phyloP scores from a whole-genome alignment of 30 jellyfish, hydroid and myxozoan genomes.

The Aurelia coerulea region DNA sequence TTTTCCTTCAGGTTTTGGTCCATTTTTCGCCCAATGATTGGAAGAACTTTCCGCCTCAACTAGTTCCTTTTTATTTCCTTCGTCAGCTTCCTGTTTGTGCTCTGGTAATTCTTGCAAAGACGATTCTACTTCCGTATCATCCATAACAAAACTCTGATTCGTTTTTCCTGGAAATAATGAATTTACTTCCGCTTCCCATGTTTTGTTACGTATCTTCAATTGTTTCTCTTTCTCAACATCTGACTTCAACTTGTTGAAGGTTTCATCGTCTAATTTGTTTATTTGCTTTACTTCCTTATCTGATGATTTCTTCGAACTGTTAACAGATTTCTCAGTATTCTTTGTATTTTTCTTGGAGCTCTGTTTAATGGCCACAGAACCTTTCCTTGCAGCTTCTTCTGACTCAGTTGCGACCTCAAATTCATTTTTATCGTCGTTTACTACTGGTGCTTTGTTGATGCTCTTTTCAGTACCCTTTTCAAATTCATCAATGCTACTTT shows the following conservation, averaged over 20 bases:
- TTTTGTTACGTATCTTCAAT: conserved; percentile 35
- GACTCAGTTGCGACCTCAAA: background rate
- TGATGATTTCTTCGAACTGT: background rate
- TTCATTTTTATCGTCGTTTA: background rate
- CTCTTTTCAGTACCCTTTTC: background rate
- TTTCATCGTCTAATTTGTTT: conserved; percentile 9
- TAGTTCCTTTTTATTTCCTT: background rate
- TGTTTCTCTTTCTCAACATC: conserved; percentile 13
- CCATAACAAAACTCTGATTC: background rate
- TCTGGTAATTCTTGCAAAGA: background rate
- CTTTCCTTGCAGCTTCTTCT: too few relatives aligned
- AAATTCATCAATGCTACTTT: background rate
- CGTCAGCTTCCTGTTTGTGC: background rate
- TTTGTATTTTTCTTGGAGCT: background rate
- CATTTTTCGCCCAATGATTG: background rate
- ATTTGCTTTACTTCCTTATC: background rate
- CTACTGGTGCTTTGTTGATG: background rate
- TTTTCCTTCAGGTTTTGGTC: background rate
- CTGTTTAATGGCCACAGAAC: background rate
- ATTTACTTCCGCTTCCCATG: conserved; percentile 78
- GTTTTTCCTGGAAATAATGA: conserved; percentile 45
- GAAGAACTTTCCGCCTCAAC: background rate
- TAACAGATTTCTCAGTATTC: background rate
- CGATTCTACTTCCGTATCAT: conserved; percentile 1
- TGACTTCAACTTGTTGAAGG: conserved; percentile 35